Evolutionary conservation across 2,113 vertebrate genomes (phyloP).

Genomic region (Psephotus haematonotus): DNA sequence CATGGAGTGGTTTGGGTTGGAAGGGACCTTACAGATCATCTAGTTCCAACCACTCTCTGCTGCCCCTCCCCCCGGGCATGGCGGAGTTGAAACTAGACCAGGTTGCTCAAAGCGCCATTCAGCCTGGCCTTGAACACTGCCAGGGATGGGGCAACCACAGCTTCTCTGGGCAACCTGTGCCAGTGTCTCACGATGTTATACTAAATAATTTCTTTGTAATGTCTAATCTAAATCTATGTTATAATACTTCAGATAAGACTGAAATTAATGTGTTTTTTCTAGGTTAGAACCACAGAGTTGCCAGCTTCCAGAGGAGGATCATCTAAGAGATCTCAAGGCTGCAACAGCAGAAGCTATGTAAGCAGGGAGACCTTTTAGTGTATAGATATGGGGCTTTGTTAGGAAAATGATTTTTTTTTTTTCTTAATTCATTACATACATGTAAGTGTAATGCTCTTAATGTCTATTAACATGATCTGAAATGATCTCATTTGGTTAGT

Average conservation of each 20-base stretch:
- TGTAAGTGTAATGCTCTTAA: neutral
- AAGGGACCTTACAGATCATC: neutral
- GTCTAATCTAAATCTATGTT: neutral
- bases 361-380: slow-evolving; percentile 40
- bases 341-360: slow-evolving; percentile 86
- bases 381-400: neutral
- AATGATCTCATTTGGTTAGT: neutral
- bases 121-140: neutral
- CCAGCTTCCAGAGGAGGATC: slow-evolving; percentile 72
- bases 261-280: slow-evolving; percentile 1
- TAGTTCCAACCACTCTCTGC: neutral
- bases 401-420: neutral
- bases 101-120: neutral
- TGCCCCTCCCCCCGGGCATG: neutral
- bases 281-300: slow-evolving; percentile 71
- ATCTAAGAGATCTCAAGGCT: slow-evolving; percentile 78
- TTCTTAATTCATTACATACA: neutral
- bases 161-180: neutral
- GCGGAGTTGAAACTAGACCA: neutral
- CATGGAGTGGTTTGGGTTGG: neutral
- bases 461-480: neutral
- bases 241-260: neutral
- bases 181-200: neutral
- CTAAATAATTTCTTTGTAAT: neutral
- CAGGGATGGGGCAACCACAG: neutral